Percentiles rank a stretch among this genome's conserved stretches.
phyloP scores from a whole-genome alignment of 2,113 vertebrate species.

The Sphaerodactylus townsendi region DNA sequence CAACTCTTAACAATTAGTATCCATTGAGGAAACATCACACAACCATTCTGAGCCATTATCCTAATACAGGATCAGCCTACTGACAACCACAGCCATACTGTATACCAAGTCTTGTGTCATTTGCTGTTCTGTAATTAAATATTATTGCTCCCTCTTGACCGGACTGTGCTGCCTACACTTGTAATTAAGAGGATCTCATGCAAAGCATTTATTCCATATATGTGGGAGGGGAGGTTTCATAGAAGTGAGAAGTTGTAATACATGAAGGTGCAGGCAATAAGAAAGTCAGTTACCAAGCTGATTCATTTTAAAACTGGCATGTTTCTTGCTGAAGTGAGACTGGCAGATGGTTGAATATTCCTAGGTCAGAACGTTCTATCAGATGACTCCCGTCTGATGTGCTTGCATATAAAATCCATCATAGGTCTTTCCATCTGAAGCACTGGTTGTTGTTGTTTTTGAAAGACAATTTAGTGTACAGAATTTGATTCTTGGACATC shows the following conservation, averaged over 20 bases:
- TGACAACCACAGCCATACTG: too few relatives aligned
- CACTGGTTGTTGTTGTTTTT: too few relatives aligned
- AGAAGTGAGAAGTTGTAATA: constrained; percentile 26
- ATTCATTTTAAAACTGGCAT: constrained; percentile 50
- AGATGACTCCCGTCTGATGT: constrained; percentile 30
- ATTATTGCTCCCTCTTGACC: too few relatives aligned
- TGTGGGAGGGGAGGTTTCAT: constrained; percentile 12
- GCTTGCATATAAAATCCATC: constrained; percentile 54
- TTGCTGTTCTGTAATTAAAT: too few relatives aligned
- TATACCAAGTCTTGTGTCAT: too few relatives aligned
- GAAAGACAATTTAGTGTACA: constrained; percentile 64
- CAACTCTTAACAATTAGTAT: too few relatives aligned
- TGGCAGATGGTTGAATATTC: constrained; percentile 50
- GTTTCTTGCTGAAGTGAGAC: constrained; percentile 63
- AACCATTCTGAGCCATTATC: too few relatives aligned
- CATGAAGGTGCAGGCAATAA: constrained; percentile 41
- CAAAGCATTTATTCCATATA: neutral
- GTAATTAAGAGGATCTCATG: neutral
- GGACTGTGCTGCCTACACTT: neutral
- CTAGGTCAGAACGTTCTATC: constrained; percentile 62
- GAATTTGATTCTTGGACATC: constrained; percentile 50
- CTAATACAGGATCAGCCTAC: too few relatives aligned
- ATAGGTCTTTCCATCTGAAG: constrained; percentile 51
- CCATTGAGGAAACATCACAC: too few relatives aligned
- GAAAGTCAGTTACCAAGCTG: constrained; percentile 47